phyloP scores from a whole-genome alignment of 2,888 invertebrate species.

The Patella ulyssiponensis region DNA sequence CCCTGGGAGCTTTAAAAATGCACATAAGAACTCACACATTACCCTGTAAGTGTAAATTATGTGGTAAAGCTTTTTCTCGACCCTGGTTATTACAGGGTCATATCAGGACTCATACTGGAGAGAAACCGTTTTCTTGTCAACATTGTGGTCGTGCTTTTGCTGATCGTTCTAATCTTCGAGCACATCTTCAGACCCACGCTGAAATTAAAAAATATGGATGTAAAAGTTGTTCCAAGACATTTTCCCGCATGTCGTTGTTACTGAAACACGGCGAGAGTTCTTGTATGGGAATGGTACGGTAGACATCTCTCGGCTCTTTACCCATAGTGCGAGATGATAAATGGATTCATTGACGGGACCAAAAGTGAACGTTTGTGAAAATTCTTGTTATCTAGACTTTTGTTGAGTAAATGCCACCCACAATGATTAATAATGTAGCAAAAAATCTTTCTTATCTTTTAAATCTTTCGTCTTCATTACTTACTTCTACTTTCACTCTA shows the following conservation, averaged over 20 bases:
- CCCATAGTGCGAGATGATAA: not conserved
- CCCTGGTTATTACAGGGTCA: conserved; percentile 98
- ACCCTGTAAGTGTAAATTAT: conserved; percentile 96
- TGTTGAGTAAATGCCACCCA: not conserved
- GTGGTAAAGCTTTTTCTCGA: conserved; percentile 96
- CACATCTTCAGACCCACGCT: conserved; percentile 97
- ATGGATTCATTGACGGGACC: conserved; percentile 6
- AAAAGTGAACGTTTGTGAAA: conserved; percentile 4
- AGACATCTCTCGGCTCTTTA: not conserved
- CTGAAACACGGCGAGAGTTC: conserved; percentile 81
- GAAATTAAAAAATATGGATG: conserved; percentile 98
- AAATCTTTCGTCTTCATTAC: not conserved
- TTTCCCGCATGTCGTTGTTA: conserved; percentile 95
- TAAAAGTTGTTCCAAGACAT: conserved; percentile 93
- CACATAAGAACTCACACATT: conserved; percentile 98
- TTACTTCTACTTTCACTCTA: too few species aligned
- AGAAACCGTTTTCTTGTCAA: conserved; percentile 96
- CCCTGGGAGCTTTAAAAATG: conserved; percentile 97
- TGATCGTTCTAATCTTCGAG: conserved; percentile 94
- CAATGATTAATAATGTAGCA: not conserved
- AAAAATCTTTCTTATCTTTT: not conserved
- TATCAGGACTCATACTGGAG: conserved; percentile 96
- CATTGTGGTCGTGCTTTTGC: conserved; percentile 97
- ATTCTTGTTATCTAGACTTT: too few species aligned
- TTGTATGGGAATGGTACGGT: conserved; percentile 31